Conservation (phyloP, 2,888 invertebrate species). For the Cerastis leucographa region DNA sequence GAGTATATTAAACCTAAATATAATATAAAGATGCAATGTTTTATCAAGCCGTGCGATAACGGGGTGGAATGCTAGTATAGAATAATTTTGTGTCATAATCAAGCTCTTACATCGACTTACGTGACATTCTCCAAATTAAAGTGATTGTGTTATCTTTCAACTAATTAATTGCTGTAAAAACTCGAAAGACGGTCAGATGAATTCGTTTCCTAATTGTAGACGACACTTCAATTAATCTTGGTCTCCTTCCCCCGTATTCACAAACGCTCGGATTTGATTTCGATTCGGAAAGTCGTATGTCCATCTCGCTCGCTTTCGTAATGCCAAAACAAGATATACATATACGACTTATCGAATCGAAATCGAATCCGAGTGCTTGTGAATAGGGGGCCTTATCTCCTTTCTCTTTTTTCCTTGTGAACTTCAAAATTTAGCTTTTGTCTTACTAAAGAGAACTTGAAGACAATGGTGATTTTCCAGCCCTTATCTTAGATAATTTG, state of each 20-base stretch:
- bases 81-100: constrained; percentile 12
- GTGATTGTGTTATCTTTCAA: neutral
- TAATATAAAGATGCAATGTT: neutral
- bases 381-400: neutral
- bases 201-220: constrained; percentile 3
- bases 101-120: constrained; percentile 20
- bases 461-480: neutral
- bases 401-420: neutral
- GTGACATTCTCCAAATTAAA: constrained; percentile 8
- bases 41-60: neutral
- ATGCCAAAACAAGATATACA: too few species aligned
- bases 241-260: too few species aligned
- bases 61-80: neutral
- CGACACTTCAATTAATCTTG: constrained; percentile 18
- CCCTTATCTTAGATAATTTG: neutral
- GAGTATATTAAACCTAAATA: neutral
- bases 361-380: too few species aligned
- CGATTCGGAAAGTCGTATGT: too few species aligned
- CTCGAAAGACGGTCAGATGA: neutral
- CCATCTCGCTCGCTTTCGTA: too few species aligned
- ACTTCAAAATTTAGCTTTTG: neutral
- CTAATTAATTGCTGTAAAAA: constrained; percentile 16
- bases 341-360: too few species aligned
- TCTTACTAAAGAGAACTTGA: neutral
- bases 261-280: too few species aligned